These are phyloP conservation scores for Zaprionus inermis DNA, from an alignment of 1,140 invertebrate genomes.

Conservation along the genomic window DNA sequence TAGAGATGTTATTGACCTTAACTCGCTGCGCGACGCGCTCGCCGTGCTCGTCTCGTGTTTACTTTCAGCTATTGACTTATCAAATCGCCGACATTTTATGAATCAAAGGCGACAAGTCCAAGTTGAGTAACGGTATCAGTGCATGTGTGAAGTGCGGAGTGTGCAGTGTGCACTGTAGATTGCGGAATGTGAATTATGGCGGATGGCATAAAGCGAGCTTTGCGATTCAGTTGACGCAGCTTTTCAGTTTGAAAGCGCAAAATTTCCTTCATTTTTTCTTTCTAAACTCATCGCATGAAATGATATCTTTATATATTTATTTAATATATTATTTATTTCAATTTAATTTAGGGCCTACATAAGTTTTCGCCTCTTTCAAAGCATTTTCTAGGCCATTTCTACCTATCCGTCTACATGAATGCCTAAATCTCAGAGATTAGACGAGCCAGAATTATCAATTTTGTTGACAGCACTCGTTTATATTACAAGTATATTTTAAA, in stretches of 20 bases:
- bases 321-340: too few relatives aligned
- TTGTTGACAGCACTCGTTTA: too few relatives aligned
- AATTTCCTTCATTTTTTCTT: not conserved
- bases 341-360: too few relatives aligned
- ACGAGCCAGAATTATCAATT: too few relatives aligned
- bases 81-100: slow-evolving; percentile 24
- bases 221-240: not conserved
- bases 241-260: not conserved
- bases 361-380: too few relatives aligned
- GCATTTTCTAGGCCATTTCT: too few relatives aligned
- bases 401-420: too few relatives aligned
- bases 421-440: too few relatives aligned
- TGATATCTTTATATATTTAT: too few relatives aligned
- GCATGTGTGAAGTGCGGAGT: not conserved
- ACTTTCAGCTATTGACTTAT: slow-evolving; percentile 46
- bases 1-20: slow-evolving; percentile 59
- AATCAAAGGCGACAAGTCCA: slow-evolving; percentile 37
- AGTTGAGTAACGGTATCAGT: slow-evolving; percentile 12
- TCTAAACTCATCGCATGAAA: too few relatives aligned
- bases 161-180: not conserved
- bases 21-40: not conserved
- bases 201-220: not conserved
- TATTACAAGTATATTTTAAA: too few relatives aligned
- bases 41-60: slow-evolving; percentile 20
- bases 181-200: not conserved